A percentile compares a stretch with the other conserved stretches of the same genome.
These are phyloP conservation scores for Drosophila prolongata DNA, from an alignment of 2,888 invertebrate genomes.

Conservation along the genomic window DNA sequence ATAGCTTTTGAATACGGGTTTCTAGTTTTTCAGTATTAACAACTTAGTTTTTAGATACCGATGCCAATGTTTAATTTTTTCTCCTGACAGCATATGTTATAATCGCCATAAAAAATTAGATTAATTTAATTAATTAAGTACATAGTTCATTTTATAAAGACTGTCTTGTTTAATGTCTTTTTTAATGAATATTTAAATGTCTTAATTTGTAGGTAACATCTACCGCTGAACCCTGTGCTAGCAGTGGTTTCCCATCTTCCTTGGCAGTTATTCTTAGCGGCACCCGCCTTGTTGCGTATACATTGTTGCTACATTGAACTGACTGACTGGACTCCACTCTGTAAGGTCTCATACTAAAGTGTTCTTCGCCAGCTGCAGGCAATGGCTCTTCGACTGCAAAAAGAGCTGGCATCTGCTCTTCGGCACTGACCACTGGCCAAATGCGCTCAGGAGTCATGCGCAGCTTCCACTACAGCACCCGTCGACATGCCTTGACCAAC, in stretches of 20 bases:
- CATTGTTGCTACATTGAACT: constrained; percentile 1
- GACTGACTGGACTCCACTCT: neutral
- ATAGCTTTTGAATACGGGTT: too few relatives aligned
- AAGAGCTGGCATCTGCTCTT: constrained; percentile 1
- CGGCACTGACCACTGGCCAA: constrained; percentile 3
- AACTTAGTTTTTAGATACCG: too few relatives aligned
- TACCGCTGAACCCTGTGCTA: neutral
- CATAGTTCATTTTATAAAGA: too few relatives aligned
- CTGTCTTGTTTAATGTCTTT: too few relatives aligned
- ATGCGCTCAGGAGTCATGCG: neutral
- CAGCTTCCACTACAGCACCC: neutral
- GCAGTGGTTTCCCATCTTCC: too few relatives aligned
- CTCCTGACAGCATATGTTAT: too few relatives aligned
- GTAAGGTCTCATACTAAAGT: neutral
- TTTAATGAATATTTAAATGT: neutral
- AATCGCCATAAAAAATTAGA: too few relatives aligned
- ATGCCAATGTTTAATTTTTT: too few relatives aligned
- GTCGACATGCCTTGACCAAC: neutral
- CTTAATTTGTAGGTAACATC: neutral
- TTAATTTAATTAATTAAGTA: too few relatives aligned
- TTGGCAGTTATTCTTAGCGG: neutral
- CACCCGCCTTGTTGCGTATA: neutral
- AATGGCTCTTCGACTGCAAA: neutral
- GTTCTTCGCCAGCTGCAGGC: neutral
- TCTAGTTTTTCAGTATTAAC: too few relatives aligned